Base-by-base conservation (phyloP, 2,797 vertebrate genomes). In the Myioborus miniatus region DNA sequence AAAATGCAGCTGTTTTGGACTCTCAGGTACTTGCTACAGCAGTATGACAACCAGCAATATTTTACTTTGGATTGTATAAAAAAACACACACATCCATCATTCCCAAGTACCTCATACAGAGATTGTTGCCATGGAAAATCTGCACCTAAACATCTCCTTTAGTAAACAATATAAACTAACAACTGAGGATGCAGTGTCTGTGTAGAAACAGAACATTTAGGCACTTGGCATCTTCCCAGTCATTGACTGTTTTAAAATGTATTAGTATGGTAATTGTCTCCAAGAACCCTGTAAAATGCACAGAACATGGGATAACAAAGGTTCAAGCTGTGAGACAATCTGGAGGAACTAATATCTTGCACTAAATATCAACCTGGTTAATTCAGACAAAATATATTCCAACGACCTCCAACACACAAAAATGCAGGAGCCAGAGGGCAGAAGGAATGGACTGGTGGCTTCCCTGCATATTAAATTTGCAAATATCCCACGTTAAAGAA, bases 111-210 rank as follows among this genome's bases (percentile, higher is more conserved):
- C 91, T 84, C 67, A 93, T 71, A 30, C 0, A 91, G 93, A 94
- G 87, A 94, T 81, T 79, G 92, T 95, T 97, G 91, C 96, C 94
- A 96, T 94, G 94, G 96, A 87, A 97, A 97, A 94, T 15, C 74
- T 68, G 80, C 94, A 91, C 83, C 87, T 96, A 67, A 95, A 95
- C 16, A 63, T 87, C 83, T 52, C 77, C 89, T 96, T 89, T 58
- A 79, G 41, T 87, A 87, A 96, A 94, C 94, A 93, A 94, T 56
- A 83, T 52, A 82, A 96, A 92, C 87, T 68, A 94, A 94, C 87
- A 94, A 82, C 62, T 46, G 63, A 78, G 87, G 91, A 86, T 29
- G 91, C 89, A 53, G 36, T 8, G 90, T 77, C 59, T 72, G 80
- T 76, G 39, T 50, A 34, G 53, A 74, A 84, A 50, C 68, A 86